Conservation (phyloP, 1,140 invertebrate species). For the Drosophila subobscura region DNA sequence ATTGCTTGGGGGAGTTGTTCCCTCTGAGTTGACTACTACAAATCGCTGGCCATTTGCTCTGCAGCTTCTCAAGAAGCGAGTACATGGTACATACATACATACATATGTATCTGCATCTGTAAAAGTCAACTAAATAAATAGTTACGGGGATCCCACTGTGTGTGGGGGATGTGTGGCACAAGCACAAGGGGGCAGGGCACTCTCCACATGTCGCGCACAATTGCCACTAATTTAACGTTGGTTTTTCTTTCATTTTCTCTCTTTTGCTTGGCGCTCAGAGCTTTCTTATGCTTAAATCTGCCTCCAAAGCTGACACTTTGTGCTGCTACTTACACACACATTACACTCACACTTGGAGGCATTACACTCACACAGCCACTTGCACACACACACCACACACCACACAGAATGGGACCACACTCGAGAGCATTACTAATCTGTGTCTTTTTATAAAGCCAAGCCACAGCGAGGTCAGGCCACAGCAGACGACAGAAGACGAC, state of each 20-base stretch:
- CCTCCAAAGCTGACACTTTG: constrained; percentile 79
- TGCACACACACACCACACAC: constrained; percentile 7
- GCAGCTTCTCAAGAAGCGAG: constrained; percentile 18
- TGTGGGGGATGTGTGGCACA: constrained; percentile 10
- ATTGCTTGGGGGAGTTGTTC: constrained; percentile 22
- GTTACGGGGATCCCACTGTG: constrained; percentile 37
- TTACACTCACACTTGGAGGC: constrained; percentile 43
- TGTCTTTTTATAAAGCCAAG: constrained; percentile 73
- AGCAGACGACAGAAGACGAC: constrained; percentile 25
- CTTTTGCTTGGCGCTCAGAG: constrained; percentile 24
- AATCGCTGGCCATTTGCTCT: constrained; percentile 45
- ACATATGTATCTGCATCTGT: constrained; percentile 40
- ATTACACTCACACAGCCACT: constrained; percentile 4
- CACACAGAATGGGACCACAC: constrained; percentile 42
- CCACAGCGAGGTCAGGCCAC: constrained; percentile 70
- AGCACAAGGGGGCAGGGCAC: constrained; percentile 6
- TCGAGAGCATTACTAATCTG: constrained; percentile 78
- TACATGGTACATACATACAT: background rate
- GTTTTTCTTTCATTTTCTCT: constrained; percentile 58
- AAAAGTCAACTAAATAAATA: constrained; percentile 70
- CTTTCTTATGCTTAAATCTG: constrained; percentile 74
- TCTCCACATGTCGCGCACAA: constrained; percentile 76
- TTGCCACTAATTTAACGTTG: constrained; percentile 80
- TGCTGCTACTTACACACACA: constrained; percentile 75
- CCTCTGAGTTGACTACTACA: constrained; percentile 13